Conservation (phyloP, 2,888 invertebrate species). For the Anorthoa munda region DNA sequence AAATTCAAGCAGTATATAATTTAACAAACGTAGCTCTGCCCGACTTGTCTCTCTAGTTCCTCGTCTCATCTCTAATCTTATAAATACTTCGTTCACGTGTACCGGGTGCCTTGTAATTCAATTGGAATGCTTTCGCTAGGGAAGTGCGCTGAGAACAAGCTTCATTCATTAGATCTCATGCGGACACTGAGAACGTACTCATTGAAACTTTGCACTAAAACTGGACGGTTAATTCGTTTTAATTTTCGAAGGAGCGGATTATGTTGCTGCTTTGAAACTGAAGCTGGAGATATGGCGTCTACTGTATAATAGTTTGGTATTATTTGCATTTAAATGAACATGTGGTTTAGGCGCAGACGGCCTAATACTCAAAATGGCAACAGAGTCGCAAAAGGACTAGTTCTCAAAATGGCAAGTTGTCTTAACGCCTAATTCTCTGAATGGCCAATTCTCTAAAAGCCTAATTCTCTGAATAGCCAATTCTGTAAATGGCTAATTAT, state of each 20-base stretch:
- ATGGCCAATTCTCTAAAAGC: no score
- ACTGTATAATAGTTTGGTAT: background rate
- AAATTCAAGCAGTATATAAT: constrained; percentile 17
- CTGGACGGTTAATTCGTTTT: constrained; percentile 24
- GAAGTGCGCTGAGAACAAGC: constrained; percentile 66
- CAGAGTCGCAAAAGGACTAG: no score
- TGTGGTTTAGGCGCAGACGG: no score
- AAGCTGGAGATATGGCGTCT: background rate
- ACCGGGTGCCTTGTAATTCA: constrained; percentile 67
- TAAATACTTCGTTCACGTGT: constrained; percentile 11
- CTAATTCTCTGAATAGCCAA: no score
- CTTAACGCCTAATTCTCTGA: no score
- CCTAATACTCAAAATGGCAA: no score
- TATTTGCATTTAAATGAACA: background rate
- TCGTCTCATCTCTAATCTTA: constrained; percentile 65
- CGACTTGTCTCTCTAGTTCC: constrained; percentile 46
- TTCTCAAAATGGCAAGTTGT: no score
- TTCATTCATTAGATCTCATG: constrained; percentile 69
- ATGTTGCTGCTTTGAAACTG: constrained; percentile 16
- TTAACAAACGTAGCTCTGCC: constrained; percentile 35
- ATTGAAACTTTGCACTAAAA: constrained; percentile 39
- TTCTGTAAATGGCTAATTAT: no score
- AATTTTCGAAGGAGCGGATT: constrained; percentile 29
- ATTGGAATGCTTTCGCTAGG: constrained; percentile 69
- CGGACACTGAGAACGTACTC: constrained; percentile 39